phyloP scores from a whole-genome alignment of 2,888 invertebrate genomes.

The Tetrapedia diversipes region DNA sequence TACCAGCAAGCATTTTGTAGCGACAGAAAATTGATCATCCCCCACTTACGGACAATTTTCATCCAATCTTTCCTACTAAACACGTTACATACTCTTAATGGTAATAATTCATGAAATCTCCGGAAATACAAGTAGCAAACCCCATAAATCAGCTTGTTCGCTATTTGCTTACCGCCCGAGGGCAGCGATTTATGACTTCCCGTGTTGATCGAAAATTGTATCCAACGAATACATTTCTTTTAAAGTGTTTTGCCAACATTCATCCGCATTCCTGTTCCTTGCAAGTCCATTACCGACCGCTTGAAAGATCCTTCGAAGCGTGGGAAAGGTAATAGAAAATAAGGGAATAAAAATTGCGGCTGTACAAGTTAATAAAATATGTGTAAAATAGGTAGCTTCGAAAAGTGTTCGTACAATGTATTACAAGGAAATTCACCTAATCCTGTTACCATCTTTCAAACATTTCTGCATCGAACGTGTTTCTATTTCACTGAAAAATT shows the following conservation, averaged over 20 bases:
- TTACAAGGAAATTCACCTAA: too few species aligned
- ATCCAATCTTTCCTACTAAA: not conserved
- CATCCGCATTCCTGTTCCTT: slow-evolving; percentile 10
- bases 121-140: slow-evolving; percentile 1
- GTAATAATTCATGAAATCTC: not conserved
- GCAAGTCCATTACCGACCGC: not conserved
- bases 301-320: not conserved
- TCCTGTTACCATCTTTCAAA: too few species aligned
- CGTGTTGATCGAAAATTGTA: too few species aligned
- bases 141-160: slow-evolving; percentile 1
- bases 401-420: too few species aligned
- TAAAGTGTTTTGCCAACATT: slow-evolving; percentile 2
- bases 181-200: slow-evolving; percentile 2
- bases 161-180: not conserved
- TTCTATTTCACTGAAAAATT: too few species aligned
- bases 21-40: not conserved
- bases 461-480: too few species aligned
- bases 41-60: not conserved
- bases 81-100: not conserved
- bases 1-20: too few species aligned
- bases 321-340: too few species aligned
- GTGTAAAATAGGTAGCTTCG: too few species aligned
- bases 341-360: too few species aligned
- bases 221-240: not conserved
- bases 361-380: too few species aligned